Evolutionary conservation across 1,140 invertebrate genomes (phyloP), one percentile per base, ranked within the genome.

Genomic region (Hycleus cichorii): DNA sequence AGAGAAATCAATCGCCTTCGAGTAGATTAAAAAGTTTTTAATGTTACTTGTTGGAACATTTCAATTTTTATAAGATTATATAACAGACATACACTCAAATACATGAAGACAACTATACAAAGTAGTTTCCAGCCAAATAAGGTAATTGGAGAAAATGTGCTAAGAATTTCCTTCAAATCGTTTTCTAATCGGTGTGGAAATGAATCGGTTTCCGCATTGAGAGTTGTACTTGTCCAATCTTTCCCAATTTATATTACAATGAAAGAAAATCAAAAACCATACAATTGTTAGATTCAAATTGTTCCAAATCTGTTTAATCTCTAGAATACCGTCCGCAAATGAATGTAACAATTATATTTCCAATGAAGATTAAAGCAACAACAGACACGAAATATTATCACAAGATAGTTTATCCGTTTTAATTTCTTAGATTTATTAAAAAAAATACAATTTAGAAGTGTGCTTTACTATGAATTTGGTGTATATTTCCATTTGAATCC

Each of bases 1-100:
- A 53, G 51, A 42, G 46, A 53, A 32, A 53, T 27, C 5, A 46
- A 46, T 25, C 44, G 27, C 24, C 12, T 11, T 45, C 44, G 42
- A 57, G 39, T 61, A 57, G 63, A 65, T 65, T 65, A 65, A 65
- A 65, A 65, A 65, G 60, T 53, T 64, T 42, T 42, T 64, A 63
- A 59, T 62, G 62, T 59, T 58, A 63, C 53, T 63, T 58, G 51
- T 65, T 65, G 60, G 63, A 65, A 65, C 63, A 65, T 65, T 65
- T 59, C 54, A 65, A 58, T 63, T 63, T 32, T 64, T 62, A 62
- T 65, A 65, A 64, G 62, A 64, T 64, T 65, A 63, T 65, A 65
- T 56, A 65, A 65, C 63, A 65, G 60, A 65, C 63, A 65, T 65
- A 65, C 63, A 65, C 63, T 65, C 59, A 65, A 60, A 54, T 65